A percentile compares a stretch with the other conserved stretches of the same genome.
phyloP scores from a whole-genome alignment of 2,888 invertebrate species.

The Thereva nobilitata region DNA sequence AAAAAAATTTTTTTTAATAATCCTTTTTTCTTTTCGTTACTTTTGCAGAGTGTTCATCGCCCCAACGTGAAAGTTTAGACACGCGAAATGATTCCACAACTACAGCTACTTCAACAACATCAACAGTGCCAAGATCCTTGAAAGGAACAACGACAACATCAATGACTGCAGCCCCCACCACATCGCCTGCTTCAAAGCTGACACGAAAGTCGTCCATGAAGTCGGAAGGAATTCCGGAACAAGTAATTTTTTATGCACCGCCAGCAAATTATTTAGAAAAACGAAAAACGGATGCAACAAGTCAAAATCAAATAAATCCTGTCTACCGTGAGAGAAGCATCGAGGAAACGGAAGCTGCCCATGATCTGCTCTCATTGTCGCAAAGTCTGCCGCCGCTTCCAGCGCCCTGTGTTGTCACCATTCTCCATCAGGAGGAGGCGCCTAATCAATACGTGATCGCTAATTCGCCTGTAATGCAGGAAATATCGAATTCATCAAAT shows the following conservation, averaged over 20 bases:
- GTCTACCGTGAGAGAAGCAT: conserved; percentile 65
- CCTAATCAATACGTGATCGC: conserved; percentile 28
- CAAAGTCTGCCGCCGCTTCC: conserved; percentile 77
- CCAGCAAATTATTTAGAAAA: conserved; percentile 48
- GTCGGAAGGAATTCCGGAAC: conserved; percentile 50
- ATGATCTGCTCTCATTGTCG: conserved; percentile 75
- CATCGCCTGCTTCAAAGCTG: conserved; percentile 33
- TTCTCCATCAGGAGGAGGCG: conserved; percentile 59
- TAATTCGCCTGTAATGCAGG: conserved; percentile 54
- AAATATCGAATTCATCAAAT: conserved; percentile 51
- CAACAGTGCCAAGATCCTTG: conserved; percentile 32
- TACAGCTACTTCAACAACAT: conserved; percentile 6
- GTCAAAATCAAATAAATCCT: conserved; percentile 21
- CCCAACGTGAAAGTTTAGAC: conserved; percentile 26
- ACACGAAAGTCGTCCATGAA: conserved; percentile 29
- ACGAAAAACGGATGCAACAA: conserved; percentile 32
- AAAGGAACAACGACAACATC: conserved; percentile 30
- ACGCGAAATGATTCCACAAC: conserved; percentile 29
- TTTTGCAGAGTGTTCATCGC: conserved; percentile 35
- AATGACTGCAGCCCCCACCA: conserved; percentile 32
- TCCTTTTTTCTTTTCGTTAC: conserved; percentile 23
- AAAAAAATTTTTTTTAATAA: conserved; percentile 24
- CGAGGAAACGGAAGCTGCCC: conserved; percentile 88
- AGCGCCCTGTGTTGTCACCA: conserved; percentile 70
- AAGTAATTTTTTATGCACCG: conserved; percentile 58